A percentile compares a stretch with the other conserved stretches of the same genome.
Conservation (phyloP, 2,797 vertebrate species). For the Notolepis coatsorum region DNA sequence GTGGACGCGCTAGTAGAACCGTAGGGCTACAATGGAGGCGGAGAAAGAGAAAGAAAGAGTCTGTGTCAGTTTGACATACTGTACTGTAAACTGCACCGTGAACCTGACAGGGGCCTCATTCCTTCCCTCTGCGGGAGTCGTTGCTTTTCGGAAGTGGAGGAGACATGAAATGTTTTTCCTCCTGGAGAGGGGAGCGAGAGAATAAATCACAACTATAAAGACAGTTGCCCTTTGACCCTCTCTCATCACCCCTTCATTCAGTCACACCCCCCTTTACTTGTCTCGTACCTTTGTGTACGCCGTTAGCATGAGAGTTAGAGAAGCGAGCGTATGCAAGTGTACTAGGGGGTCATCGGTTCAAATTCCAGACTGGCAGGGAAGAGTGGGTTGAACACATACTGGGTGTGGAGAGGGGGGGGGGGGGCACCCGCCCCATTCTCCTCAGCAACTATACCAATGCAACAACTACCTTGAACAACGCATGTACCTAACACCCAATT, state of each 20-base stretch:
- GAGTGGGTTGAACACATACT: no score
- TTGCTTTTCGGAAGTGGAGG: conserved; percentile 50
- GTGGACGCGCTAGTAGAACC: conserved; percentile 2
- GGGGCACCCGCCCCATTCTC: no score
- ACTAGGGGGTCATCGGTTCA: no score
- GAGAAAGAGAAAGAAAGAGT: conserved; percentile 14
- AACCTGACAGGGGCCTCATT: conserved; percentile 31
- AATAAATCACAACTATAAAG: conserved; percentile 31
- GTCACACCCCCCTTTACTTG: neutral
- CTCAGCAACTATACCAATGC: no score
- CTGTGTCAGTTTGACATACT: neutral
- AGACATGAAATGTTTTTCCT: conserved; percentile 58
- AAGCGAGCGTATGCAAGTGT: no score
- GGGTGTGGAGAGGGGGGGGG: no score
- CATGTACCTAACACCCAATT: no score
- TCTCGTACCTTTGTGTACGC: neutral
- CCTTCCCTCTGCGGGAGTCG: conserved; percentile 41
- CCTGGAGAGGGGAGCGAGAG: conserved; percentile 11
- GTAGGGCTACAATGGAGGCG: neutral
- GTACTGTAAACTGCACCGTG: neutral
- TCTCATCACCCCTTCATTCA: neutral
- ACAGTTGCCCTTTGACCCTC: conserved; percentile 28
- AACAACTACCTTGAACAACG: no score
- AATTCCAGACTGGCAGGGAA: no score
- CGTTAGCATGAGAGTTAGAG: neutral